Percentiles rank a stretch among this genome's conserved stretches.
These are phyloP conservation scores for Aldrovandia affinis DNA, from an alignment of 2,797 vertebrate species.

Conservation along the genomic window DNA sequence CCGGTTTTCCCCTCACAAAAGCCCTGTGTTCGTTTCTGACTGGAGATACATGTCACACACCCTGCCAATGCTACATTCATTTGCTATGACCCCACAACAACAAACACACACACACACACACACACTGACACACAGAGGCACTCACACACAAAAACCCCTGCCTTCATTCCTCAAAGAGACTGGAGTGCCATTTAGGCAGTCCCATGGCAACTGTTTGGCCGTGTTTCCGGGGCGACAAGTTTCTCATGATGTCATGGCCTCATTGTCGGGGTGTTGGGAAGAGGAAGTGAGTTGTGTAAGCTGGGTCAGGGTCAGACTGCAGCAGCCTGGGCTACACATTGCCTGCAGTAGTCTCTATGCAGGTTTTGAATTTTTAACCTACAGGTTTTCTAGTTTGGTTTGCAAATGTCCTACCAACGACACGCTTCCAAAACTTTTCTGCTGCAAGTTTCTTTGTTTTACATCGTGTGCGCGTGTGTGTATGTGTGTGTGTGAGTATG, in stretches of 20 bases:
- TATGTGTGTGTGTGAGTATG: neutral
- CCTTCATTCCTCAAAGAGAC: constrained; percentile 59
- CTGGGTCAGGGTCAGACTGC: neutral
- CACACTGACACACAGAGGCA: constrained; percentile 40
- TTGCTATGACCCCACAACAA: constrained; percentile 53
- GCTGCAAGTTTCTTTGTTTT: too few species aligned
- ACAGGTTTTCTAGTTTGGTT: neutral
- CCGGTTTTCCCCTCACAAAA: constrained; percentile 56
- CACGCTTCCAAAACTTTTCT: neutral
- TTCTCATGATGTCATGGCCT: constrained; percentile 78
- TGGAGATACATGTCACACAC: constrained; percentile 66
- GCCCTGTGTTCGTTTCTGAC: constrained; percentile 55
- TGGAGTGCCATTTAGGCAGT: constrained; percentile 55
- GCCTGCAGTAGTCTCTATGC: neutral
- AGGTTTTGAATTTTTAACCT: neutral
- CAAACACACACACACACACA: constrained; percentile 6
- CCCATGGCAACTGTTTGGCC: constrained; percentile 71
- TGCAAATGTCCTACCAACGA: neutral
- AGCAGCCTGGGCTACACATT: neutral
- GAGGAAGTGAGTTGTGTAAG: constrained; percentile 3
- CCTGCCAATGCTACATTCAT: constrained; percentile 71
- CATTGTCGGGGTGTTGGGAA: neutral
- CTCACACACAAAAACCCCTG: constrained; percentile 54
- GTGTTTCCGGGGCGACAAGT: constrained; percentile 64
- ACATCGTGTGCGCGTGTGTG: neutral